Evolutionary conservation across 1,140 invertebrate genomes (phyloP).

Genomic region (Uloborus diversus): DNA sequence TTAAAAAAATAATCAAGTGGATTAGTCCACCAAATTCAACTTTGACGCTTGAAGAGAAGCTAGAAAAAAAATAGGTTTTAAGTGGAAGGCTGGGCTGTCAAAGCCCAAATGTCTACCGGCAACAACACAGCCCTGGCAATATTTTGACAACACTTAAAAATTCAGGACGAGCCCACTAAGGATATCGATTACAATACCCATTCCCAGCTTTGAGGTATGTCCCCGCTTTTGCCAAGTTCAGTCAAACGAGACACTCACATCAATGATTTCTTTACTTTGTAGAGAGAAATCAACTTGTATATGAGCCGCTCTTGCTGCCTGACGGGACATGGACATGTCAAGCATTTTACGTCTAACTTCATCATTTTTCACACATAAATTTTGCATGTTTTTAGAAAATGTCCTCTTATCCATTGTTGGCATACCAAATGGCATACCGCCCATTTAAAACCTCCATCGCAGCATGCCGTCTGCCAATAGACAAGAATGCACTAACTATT

Average conservation of each 20-base stretch:
- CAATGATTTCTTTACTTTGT: not conserved
- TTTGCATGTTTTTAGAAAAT: no score
- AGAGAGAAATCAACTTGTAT: not conserved
- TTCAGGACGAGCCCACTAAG: not conserved
- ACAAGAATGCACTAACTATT: not conserved
- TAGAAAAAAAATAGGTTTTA: no score
- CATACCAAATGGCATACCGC: no score
- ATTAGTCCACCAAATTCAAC: no score
- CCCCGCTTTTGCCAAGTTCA: not conserved
- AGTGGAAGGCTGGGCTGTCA: not conserved
- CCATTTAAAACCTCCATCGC: no score
- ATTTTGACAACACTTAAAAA: not conserved
- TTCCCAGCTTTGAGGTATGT: not conserved
- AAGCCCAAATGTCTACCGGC: not conserved
- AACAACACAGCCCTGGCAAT: not conserved
- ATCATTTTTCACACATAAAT: no score
- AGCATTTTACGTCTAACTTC: no score
- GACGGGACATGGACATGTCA: no score
- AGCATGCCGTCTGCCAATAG: no score
- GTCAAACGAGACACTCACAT: not conserved
- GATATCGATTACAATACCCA: not conserved
- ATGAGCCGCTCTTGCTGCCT: not conserved
- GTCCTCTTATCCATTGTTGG: no score
- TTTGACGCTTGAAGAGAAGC: no score
- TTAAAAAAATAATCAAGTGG: no score